phyloP scores from a whole-genome alignment of 1,140 invertebrate species.

The Zaprionus vittiger region DNA sequence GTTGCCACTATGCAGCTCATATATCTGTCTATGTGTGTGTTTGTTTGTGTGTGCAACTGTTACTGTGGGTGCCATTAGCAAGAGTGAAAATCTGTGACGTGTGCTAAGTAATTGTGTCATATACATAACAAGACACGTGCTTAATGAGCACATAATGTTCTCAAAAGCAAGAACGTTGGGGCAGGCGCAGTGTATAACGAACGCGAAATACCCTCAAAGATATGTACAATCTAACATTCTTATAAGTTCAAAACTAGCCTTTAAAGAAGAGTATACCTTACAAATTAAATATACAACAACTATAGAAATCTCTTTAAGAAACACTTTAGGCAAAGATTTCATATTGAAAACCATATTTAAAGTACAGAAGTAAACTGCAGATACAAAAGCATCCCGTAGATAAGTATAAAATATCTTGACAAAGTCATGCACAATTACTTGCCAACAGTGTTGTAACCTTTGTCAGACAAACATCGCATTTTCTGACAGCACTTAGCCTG shows the following conservation, averaged over 20 bases:
- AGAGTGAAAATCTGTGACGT: constrained; percentile 72
- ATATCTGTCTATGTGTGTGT: neutral
- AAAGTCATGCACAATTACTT: constrained; percentile 7
- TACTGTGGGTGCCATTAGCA: constrained; percentile 59
- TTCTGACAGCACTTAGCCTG: constrained; percentile 24
- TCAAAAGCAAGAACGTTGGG: neutral
- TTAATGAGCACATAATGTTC: constrained; percentile 61
- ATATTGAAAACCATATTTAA: no score
- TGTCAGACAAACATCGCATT: constrained; percentile 11
- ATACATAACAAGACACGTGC: constrained; percentile 57
- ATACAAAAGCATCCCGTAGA: neutral
- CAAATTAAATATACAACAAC: no score
- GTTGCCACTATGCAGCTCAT: neutral
- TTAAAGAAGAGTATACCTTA: no score
- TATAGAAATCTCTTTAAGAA: no score
- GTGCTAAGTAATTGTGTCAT: constrained; percentile 77
- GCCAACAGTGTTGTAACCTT: neutral
- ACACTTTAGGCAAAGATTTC: no score
- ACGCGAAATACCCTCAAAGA: neutral
- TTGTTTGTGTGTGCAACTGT: constrained; percentile 15
- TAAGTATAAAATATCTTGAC: neutral
- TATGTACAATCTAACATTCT: no score
- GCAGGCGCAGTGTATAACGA: no score
- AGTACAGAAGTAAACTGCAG: neutral
- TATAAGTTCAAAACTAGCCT: no score